Percentiles rank a stretch among this genome's conserved stretches.
Conservation (phyloP, 1,140 invertebrate species). For the Achatina immaculata region DNA sequence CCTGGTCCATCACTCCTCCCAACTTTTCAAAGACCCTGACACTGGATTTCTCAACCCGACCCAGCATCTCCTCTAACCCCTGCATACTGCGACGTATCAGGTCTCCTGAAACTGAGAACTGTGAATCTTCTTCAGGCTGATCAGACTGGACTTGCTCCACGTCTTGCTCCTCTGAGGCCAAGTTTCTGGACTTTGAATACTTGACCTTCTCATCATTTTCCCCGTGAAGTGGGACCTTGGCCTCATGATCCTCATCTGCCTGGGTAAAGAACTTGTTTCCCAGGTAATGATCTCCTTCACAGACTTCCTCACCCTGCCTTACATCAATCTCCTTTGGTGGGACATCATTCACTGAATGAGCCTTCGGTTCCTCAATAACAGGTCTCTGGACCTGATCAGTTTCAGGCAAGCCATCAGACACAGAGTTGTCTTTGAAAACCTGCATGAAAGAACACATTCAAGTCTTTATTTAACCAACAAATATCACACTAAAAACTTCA, state of each 20-base stretch:
- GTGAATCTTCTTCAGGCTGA: not conserved
- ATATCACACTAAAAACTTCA: too few relatives aligned
- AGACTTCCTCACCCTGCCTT: not conserved
- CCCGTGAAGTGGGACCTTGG: not conserved
- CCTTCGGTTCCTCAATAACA: not conserved
- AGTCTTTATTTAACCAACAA: too few relatives aligned
- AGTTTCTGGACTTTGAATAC: not conserved
- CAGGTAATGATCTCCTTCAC: not conserved
- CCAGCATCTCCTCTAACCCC: conserved; percentile 2
- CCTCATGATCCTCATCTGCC: not conserved
- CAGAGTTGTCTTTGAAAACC: not conserved
- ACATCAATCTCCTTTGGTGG: not conserved
- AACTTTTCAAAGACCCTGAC: conserved; percentile 13
- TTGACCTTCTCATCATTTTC: not conserved
- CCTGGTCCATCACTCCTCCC: conserved; percentile 14
- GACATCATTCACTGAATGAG: not conserved
- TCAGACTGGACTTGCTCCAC: too few relatives aligned
- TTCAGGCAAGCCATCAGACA: not conserved
- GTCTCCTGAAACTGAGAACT: not conserved
- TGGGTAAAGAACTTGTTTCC: not conserved
- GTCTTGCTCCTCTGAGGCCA: not conserved
- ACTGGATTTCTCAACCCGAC: not conserved
- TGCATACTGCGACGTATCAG: conserved; percentile 11
- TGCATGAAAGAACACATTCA: too few relatives aligned
- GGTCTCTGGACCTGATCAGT: not conserved